phyloP scores from a whole-genome alignment of 1,140 invertebrate species.

The Portunus trituberculatus region DNA sequence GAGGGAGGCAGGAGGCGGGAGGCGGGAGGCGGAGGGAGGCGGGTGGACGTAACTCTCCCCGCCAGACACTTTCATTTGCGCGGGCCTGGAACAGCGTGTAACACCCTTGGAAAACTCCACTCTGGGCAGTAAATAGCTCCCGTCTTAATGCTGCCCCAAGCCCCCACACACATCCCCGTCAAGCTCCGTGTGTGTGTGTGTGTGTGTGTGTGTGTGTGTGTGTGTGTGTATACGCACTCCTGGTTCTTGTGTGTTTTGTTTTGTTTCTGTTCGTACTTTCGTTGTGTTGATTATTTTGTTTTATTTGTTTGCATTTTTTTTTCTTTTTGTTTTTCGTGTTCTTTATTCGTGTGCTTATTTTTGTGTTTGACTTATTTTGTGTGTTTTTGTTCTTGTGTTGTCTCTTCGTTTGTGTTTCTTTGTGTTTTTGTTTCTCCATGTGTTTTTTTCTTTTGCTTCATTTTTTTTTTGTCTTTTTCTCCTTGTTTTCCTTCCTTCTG shows the following conservation, averaged over 20 bases:
- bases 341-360: too few relatives aligned
- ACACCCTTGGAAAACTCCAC: conserved; percentile 39
- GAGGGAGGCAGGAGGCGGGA: too few relatives aligned
- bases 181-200: conserved; percentile 21
- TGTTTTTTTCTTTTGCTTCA: background rate
- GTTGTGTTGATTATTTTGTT: too few relatives aligned
- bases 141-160: background rate
- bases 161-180: background rate
- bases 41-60: background rate
- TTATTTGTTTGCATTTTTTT: too few relatives aligned
- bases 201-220: conserved; percentile 33
- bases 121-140: background rate
- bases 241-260: too few relatives aligned
- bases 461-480: background rate
- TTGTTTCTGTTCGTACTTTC: too few relatives aligned
- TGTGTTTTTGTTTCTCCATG: background rate
- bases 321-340: too few relatives aligned
- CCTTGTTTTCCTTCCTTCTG: background rate
- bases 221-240: background rate
- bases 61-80: conserved; percentile 43
- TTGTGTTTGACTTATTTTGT: background rate
- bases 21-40: background rate
- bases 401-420: background rate
- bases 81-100: conserved; percentile 15
- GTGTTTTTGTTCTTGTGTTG: background rate